Base-by-base conservation (phyloP, 2,888 invertebrate genomes). In the Orthosia incerta region DNA sequence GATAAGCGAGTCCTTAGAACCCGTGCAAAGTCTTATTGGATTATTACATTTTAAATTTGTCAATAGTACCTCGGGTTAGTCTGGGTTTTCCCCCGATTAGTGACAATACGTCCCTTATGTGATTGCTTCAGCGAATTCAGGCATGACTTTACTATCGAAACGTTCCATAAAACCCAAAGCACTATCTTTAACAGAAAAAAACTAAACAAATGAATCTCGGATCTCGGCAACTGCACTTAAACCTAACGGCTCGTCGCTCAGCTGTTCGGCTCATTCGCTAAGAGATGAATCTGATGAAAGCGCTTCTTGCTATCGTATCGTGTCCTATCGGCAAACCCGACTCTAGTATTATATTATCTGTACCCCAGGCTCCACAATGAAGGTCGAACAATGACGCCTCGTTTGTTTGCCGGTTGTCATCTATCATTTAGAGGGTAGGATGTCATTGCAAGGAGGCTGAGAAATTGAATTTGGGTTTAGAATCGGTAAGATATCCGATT, bases 251-350 rank as follows among this genome's bases (percentile, higher is more conserved):
- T 39, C 39, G 39, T 39, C 9, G 39, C 9, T 39, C 39, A 9
- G 39, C 39, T 31, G 26, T 31, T 31, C 26, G 55, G 12, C 63
- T 53, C 71, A 60, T 61, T 53, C 60, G 71, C 63, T 65, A 68
- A 65, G 71, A 72, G 67, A 81, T 81, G 61, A 68, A 76, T 56
- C 56, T 77, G 86, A 85, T 86, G 84, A 86, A 87, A 88, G 87
- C 85, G 61, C 62, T 67, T 57, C 67, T 86, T 83, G 81, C 56
- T 26, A 46, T 83, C 82, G 76, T 66, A 65, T 83, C 84, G 80
- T 89, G 86, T 85, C 85, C 86, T 90, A 89, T 89, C 88, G 84
- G 77, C 60, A 76, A 68, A 83, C 77, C 72, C 67, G 59, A 45
- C 59, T 45, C 39, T 45, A 45, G 60, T 45, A 45, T 59, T 59